phyloP scores from a whole-genome alignment of 2,888 invertebrate species.

The Nipponacmea schrenckii region DNA sequence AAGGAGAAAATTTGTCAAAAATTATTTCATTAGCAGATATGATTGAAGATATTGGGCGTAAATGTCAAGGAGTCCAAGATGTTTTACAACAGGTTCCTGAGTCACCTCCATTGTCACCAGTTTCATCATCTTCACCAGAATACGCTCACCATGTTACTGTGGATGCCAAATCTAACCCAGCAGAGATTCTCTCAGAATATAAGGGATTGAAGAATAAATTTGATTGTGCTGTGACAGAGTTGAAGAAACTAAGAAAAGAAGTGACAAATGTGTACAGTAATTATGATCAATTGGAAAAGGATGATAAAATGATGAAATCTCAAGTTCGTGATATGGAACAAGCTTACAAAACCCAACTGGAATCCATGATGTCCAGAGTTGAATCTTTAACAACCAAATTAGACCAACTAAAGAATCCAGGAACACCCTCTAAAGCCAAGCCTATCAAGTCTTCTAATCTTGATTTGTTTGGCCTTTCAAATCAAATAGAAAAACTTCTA shows the following conservation, averaged over 20 bases:
- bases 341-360: slow-evolving; percentile 75
- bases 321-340: slow-evolving; percentile 73
- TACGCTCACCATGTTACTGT: slow-evolving; percentile 36
- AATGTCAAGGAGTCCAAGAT: slow-evolving; percentile 48
- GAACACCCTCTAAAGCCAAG: slow-evolving; percentile 9
- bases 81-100: slow-evolving; percentile 44
- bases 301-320: slow-evolving; percentile 50
- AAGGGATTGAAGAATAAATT: slow-evolving; percentile 47
- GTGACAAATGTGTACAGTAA: slow-evolving; percentile 41
- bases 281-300: slow-evolving; percentile 39
- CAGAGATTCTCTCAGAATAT: slow-evolving; percentile 36
- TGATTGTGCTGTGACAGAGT: slow-evolving; percentile 43
- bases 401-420: slow-evolving; percentile 15
- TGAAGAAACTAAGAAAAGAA: slow-evolving; percentile 48
- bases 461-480: slow-evolving; percentile 26
- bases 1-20: slow-evolving; percentile 34
- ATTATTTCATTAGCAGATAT: slow-evolving; percentile 40
- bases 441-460: neutral
- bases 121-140: neutral
- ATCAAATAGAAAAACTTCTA: slow-evolving; percentile 48
- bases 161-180: slow-evolving; percentile 22
- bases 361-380: slow-evolving; percentile 81
- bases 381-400: slow-evolving; percentile 86
- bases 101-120: slow-evolving; percentile 9
- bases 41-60: slow-evolving; percentile 46